Evolutionary conservation across 2,797 vertebrate species (phyloP), one percentile per base, ranked within the genome.

Genomic region (Rhabdophis nuchalis): DNA sequence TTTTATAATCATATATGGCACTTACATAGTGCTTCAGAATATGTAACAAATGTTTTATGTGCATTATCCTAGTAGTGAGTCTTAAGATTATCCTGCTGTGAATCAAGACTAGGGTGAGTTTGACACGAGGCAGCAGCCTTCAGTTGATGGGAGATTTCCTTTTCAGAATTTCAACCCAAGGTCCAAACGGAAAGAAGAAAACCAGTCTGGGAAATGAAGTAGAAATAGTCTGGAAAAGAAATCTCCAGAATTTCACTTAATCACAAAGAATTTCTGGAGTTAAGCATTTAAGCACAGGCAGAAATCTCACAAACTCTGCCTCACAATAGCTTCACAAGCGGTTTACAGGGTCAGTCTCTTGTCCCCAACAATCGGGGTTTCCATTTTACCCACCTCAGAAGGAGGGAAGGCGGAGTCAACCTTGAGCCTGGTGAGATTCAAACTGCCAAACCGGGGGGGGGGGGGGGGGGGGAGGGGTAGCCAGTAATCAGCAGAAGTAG

Each of bases 21-120:
- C n/a, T 89, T 89, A 61, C 61, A 77, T 46, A 36, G 88, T 77
- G 91, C 56, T 46, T 85, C 61, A 87, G 68, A 61, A 85, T 85
- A 89, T 85, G 87, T 82, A 68, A 46, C 8, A 92, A 32, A 23
- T 82, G 64, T 89, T 89, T 86, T 54, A 90, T 87, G 54, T 90
- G 77, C 10, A 53, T 86, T 87, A 87, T 60, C 85, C 85, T 60
- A 60, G 85, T 60, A 60, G 85, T 29, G 87, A 87, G 72, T 53
- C 89, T 58, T 58, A 77, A 46, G 9, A 58, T 82, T 77, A 87
- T 90, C 92, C 64, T 60, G 85, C 60, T 90, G 54, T 61, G n/a
- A 52, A 93, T 90, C 29, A 82, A 20, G 72, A 41, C 72, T 46
- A 10, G 25, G 8, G 27, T 90, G 85, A 58, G 6, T 87, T 87